These are phyloP conservation scores for Scaptomyza graminum DNA, from an alignment of 1,140 invertebrate genomes.

Conservation along the genomic window DNA sequence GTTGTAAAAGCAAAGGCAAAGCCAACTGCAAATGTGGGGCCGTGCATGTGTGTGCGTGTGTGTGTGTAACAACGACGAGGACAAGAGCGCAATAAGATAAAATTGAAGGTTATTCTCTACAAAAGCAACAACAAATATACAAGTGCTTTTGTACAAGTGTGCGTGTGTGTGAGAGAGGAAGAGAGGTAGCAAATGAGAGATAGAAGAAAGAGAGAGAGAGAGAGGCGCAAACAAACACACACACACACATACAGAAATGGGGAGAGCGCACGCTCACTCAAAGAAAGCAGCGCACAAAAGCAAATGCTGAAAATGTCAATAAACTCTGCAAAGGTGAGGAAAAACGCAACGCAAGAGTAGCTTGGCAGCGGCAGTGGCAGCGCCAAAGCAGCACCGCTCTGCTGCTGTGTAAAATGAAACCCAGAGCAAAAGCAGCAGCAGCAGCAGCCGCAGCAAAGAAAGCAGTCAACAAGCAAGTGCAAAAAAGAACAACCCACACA, in stretches of 20 bases:
- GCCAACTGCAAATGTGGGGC: slow-evolving; percentile 31
- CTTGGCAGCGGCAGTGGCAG: slow-evolving; percentile 27
- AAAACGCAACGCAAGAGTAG: slow-evolving; percentile 76
- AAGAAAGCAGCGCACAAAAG: slow-evolving; percentile 79
- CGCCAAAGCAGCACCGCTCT: slow-evolving; percentile 18
- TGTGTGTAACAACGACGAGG: slow-evolving; percentile 33
- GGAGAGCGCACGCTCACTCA: slow-evolving; percentile 60
- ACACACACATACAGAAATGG: slow-evolving; percentile 36
- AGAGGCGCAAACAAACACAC: slow-evolving; percentile 52
- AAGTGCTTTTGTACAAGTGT: slow-evolving; percentile 55
- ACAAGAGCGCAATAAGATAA: slow-evolving; percentile 73
- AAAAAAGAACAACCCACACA: slow-evolving; percentile 52
- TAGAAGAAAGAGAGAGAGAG: slow-evolving; percentile 33
- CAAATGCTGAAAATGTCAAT: slow-evolving; percentile 80
- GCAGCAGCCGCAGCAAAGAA: slow-evolving; percentile 55
- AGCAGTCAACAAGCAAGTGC: slow-evolving; percentile 65
- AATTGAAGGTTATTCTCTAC: slow-evolving; percentile 78
- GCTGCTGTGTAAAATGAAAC: slow-evolving; percentile 69
- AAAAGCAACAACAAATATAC: slow-evolving; percentile 70
- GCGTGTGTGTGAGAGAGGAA: slow-evolving; percentile 7
- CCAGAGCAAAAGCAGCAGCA: slow-evolving; percentile 35
- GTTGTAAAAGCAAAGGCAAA: slow-evolving; percentile 14
- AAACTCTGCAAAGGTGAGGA: slow-evolving; percentile 81
- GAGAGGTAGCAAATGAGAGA: slow-evolving; percentile 8
- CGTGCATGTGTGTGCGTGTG: slow-evolving; percentile 22